Evolutionary conservation across 2,888 invertebrate species (phyloP), one percentile per base, ranked within the genome.

Genomic region (Drosophila mayaguana): DNA sequence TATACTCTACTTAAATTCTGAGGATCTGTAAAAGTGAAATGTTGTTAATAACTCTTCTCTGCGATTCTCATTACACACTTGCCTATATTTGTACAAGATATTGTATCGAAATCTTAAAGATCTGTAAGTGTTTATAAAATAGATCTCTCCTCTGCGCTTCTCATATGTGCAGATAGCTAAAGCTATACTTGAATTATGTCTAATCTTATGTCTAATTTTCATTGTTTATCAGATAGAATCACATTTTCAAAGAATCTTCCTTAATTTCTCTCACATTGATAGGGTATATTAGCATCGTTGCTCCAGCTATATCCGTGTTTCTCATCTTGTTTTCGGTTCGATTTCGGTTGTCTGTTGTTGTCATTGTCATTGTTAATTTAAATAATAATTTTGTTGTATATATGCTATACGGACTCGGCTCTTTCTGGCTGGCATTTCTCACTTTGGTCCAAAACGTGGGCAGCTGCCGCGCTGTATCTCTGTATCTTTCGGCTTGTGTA

Each of bases 301-400:
- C 36, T 1, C 14, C 8, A n/a, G 11, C 1, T 1, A 2, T n/a
- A 22, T 32, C 6, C 1, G 0, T 12, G 12, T n/a, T 16, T 38
- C 18, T 40, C 36, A 8, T 50, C 34, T 66, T 55, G 42, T 32
- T 18, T 43, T 16, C 18, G 12, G 18, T 55, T 65, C 70, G 63
- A 63, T 62, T 77, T 78, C 6, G 48, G 32, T 61, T 73, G 43
- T 28, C 28, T 67, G 50, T 48, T 61, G 59, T 28, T 61, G 55
- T 50, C 56, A 40, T 65, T 71, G 88, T 73, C 74, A 73, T 53
- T 68, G 72, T 75, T 72, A 68, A 77, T 80, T 77, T 84, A 87
- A 89, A 89, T 82, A 87, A 82, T 84, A 81, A 89, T 84, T 87
- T 79, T 70, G 50, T 70, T 68, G 70, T 72, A 75, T 86, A 75